These are phyloP conservation scores for Vidua macroura DNA, from an alignment of 2,113 vertebrate species.

Conservation along the genomic window DNA sequence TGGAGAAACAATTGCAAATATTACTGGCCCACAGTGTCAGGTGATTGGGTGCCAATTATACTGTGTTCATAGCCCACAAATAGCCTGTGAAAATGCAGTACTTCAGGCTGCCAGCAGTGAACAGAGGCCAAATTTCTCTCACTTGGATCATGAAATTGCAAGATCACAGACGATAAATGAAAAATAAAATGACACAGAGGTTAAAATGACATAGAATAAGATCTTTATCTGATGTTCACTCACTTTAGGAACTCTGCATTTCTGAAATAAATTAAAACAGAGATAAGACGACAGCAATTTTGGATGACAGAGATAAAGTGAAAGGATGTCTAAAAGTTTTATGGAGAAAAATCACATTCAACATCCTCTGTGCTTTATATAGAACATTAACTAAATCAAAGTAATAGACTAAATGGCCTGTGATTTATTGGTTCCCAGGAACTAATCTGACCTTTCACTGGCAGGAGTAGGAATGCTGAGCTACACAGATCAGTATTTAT, in stretches of 20 bases:
- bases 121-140: conserved; percentile 1
- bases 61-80: background rate
- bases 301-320: background rate
- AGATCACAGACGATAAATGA: conserved; percentile 16
- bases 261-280: conserved; percentile 24
- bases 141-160: background rate
- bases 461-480: background rate
- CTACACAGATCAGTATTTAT: background rate
- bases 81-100: background rate
- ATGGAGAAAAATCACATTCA: background rate
- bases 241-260: background rate
- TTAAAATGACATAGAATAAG: conserved; percentile 10
- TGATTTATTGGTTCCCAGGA: conserved; percentile 46
- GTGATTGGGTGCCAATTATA: background rate
- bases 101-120: background rate
- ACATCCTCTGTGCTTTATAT: background rate
- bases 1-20: background rate
- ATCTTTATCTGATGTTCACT: conserved; percentile 31
- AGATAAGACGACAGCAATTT: conserved; percentile 32
- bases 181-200: conserved; percentile 15
- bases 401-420: background rate
- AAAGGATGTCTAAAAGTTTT: background rate
- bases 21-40: background rate
- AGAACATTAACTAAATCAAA: background rate
- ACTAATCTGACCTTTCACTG: conserved; percentile 5